Evolutionary conservation across 2,888 invertebrate species (phyloP), one percentile per base, ranked within the genome.

Genomic region (Molanna angustata): DNA sequence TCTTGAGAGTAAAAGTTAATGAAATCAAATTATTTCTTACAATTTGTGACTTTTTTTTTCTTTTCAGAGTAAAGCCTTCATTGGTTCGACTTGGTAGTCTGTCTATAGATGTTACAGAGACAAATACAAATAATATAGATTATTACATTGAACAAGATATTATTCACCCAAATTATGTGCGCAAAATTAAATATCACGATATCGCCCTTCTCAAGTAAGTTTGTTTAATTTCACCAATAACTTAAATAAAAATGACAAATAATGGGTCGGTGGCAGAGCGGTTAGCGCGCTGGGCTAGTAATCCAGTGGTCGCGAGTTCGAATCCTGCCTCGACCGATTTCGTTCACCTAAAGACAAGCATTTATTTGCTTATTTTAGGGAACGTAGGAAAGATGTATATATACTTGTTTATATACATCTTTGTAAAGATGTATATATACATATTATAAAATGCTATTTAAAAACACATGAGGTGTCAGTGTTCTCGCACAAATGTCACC

Each of bases 171-270:
- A 57, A 64, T 1, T 75, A 74, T 58, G 67, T 62, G 11, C 66
- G 68, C 31, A 63, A 62, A 7, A 64, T 66, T 50, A 74, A 75
- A 58, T 76, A 76, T 54, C 66, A 76, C 60, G 76, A 76, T 58
- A 54, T 76, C 19, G 70, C 72, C 1, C 61, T 76, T 6, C 39
- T 76, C n/a, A 73, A 68, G 76, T 75, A 65, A 61, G 40, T 46
- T 42, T 35, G 4, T 32, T 22, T 18, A 39, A 16, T n/a, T 20
- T n/a, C 33, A 16, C 13, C 11, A 16, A 1, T 35, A 33, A 35
- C 20, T 20, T 46, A 21, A 22, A 27, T 18, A 22, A 11, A 13
- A 16, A 4, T 4, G 17, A 39, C 4, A 11, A 16, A 40, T 17
- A 11, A 18, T n/a, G n/a, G n/a, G n/a, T n/a, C n/a, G n/a, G n/a